phyloP scores from a whole-genome alignment of 2,888 invertebrate genomes.

The Chrysotoxum bicinctum region DNA sequence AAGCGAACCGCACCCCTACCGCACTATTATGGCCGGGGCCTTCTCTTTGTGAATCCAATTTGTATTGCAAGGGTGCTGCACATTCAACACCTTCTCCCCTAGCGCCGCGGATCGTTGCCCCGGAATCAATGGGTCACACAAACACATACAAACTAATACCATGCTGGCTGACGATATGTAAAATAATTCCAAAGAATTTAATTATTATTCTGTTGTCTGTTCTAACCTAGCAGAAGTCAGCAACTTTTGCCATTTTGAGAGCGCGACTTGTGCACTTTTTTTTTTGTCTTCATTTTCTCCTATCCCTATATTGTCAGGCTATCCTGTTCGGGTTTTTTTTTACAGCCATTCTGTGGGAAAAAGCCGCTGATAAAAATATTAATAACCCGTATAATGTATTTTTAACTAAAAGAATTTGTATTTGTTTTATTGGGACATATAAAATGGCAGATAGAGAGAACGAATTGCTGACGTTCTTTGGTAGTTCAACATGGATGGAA shows the following conservation, averaged over 20 bases:
- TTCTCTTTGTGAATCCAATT: conserved; percentile 67
- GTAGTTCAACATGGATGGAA: background rate
- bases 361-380: conserved; percentile 28
- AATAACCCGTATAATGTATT: conserved; percentile 7
- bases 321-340: conserved; percentile 19
- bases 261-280: conserved; percentile 68
- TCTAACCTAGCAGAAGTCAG: conserved; percentile 67
- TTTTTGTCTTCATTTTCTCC: conserved; percentile 1
- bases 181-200: conserved; percentile 71
- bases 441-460: background rate
- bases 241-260: conserved; percentile 69
- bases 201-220: conserved; percentile 63
- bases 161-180: conserved; percentile 59
- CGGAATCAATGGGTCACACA: conserved; percentile 51
- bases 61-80: conserved; percentile 51
- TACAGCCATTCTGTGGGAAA: conserved; percentile 18
- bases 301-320: conserved; percentile 25
- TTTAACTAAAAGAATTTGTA: conserved; percentile 32
- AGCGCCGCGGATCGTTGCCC: background rate
- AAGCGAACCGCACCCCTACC: background rate
- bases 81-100: conserved; percentile 20
- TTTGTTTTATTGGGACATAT: background rate
- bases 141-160: conserved; percentile 27
- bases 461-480: background rate
- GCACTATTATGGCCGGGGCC: conserved; percentile 13